Base-by-base conservation (phyloP, 2,888 invertebrate genomes). In the Ectemnius cavifrons region DNA sequence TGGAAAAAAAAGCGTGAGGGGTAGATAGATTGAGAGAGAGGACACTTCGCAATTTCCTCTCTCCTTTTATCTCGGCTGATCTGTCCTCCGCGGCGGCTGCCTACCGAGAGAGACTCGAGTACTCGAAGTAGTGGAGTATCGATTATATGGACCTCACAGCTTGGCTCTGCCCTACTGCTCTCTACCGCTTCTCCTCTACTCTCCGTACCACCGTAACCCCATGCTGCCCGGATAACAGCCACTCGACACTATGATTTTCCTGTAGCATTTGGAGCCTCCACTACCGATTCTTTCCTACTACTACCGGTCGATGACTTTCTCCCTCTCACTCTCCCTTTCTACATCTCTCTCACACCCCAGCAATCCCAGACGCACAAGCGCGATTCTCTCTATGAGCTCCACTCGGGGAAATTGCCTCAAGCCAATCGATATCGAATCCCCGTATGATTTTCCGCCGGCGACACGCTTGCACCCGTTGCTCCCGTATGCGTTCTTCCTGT, bases 131-230 rank as follows among this genome's bases (percentile, higher is more conserved):
- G 67, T 67, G 66, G 78, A 79, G 74, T 86, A 87, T 87, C 87
- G 86, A 87, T 87, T 84, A 82, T 78, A 78, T 77, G 82, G 79
- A 81, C 76, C 81, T 62, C 73, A 74, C 77, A 67, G 78, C 76
- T 74, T 73, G 68, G 68, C 65, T 16, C 52, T 52, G 52, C 14
- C 52, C 52, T 52, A 52, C 16, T 52, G 14, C 52, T 52, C 16
- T 37, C 37, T 14, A 63, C 52, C 57, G 52, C 52, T 11, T 52
- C 52, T 52, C 16, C 14, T 23, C 23, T 23, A 16, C 52, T 52
- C 52, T 52, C n/a, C 52, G 37, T 52, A 52, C 16, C 52, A 16
- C 52, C n/a, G 37, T 37, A 11, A 69, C 61, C 62, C 64, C 60
- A 60, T 70, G 69, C 71, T 79, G 79, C 83, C 78, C 77, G 82